Percentiles rank a stretch among this genome's conserved stretches.
phyloP scores from a whole-genome alignment of 2,113 vertebrate species.

The Hippocampus comes region DNA sequence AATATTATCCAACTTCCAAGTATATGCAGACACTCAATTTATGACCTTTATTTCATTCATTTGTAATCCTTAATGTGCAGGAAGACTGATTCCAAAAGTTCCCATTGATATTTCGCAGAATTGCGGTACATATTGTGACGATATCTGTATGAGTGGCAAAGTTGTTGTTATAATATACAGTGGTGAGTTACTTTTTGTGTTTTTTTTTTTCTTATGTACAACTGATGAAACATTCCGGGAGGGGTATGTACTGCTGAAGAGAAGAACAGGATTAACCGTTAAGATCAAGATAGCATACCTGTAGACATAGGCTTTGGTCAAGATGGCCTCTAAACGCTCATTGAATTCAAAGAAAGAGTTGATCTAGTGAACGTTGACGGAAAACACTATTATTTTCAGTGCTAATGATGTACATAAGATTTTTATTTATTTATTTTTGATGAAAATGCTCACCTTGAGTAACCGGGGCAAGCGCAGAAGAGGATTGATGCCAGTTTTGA shows the following conservation, averaged over 20 bases:
- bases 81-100: too few species aligned
- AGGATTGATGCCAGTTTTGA: slow-evolving; percentile 84
- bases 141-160: too few species aligned
- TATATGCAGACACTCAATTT: too few species aligned
- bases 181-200: too few species aligned
- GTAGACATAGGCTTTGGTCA: slow-evolving; percentile 96
- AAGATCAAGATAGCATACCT: slow-evolving; percentile 73
- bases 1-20: too few species aligned
- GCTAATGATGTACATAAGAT: not conserved
- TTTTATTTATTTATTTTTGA: not conserved
- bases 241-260: not conserved
- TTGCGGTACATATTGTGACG: too few species aligned
- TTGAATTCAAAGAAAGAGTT: slow-evolving; percentile 97
- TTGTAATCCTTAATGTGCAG: too few species aligned
- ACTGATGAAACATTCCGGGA: not conserved
- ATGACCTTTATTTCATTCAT: too few species aligned
- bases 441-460: slow-evolving; percentile 78
- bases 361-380: slow-evolving; percentile 69
- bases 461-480: slow-evolving; percentile 88
- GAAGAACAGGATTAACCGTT: not conserved
- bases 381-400: not conserved
- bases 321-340: slow-evolving; percentile 86
- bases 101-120: too few species aligned
- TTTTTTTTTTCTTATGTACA: not conserved
- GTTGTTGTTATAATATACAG: too few species aligned